Evolutionary conservation across 1,140 invertebrate genomes (phyloP), one percentile per base, ranked within the genome.

Genomic region (Camponotus pennsylvanicus): DNA sequence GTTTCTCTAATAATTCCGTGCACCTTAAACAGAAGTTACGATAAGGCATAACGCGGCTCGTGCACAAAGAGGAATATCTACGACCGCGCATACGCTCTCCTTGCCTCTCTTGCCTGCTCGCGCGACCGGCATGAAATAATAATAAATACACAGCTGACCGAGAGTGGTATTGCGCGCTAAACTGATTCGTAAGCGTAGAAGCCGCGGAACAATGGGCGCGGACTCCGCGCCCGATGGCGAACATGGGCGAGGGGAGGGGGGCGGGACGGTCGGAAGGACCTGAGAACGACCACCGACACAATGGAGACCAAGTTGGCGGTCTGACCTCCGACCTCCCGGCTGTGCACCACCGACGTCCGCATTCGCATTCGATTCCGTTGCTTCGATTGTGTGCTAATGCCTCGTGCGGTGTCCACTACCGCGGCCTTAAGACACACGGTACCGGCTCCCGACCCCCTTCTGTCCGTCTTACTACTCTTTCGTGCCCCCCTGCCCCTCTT

Each of bases 301-400:
- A 95, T 94, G 92, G 94, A 88, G 91, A 94, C 94, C 93, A 92
- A 95, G 94, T 93, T 93, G 94, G 92, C 93, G 93, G 92, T 93
- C 93, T 90, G 93, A 95, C 94, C 95, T 94, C 80, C 91, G 93
- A 95, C 94, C 94, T 91, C 90, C 64, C 80, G 66, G 67, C 84
- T 89, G 82, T 88, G 90, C 89, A 89, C 92, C 92, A 91, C 91
- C 88, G 67, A 86, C 90, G 90, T 89, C 91, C 91, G 89, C 93
- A 93, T 93, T 93, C 93, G 89, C 93, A 94, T 95, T 94, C 91
- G 92, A 84, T 91, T 88, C 84, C 91, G 91, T 92, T 87, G 91
- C 86, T 93, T 92, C 94, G 93, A 95, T 95, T 95, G 95, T 95
- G 95, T 95, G 95, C 95, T 95, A 95, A 95, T 95, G 91, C 89